Evolutionary conservation across 2,888 invertebrate species (phyloP), one percentile per base, ranked within the genome.

Genomic region (Dolichomitus sp.): DNA sequence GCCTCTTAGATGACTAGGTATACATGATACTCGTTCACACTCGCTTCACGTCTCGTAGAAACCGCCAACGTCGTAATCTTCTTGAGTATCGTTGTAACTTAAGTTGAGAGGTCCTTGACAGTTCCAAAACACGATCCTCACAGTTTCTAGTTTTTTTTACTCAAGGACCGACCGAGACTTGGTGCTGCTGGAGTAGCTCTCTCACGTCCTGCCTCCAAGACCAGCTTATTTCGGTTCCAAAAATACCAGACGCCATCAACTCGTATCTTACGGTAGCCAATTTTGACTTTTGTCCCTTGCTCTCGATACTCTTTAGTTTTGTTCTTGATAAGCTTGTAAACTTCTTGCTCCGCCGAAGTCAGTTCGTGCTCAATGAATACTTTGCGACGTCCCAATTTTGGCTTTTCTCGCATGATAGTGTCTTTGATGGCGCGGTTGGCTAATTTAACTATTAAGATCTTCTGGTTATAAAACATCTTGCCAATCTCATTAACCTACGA

Each of bases 301-400:
- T 23, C 52, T 65, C 54, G 72, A 6, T 52, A 52, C 14, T 61
- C 63, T 23, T 59, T 70, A 1, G 79, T 65, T 37, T 52, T 72
- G 4, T 19, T n/a, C 17, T 63, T 59, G 23, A 72, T 27, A 19
- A 33, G 14, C 12, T 54, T 72, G 70, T 65, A 72, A 1, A 72
- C 52, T 17, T 61, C 61, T 9, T 27, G 61, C 17, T 79, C 72
- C 4, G 40, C n/a, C 5, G 50, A 30, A 0, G 79, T 59, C 3
- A 79, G 12, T 17, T 79, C 73, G 30, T 59, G 70, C 14, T 79
- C 52, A 17, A 79, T 79, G 54, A 27, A 80, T 0, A 80, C 57
- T 52, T 80, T 48, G 9, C 42, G 63, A 4, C 54, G 57, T 33
- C 63, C 72, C 9, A 80, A 50, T 52, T 73, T 63, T 14, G 33